A percentile compares a stretch with the other conserved stretches of the same genome.
phyloP scores from a whole-genome alignment of 2,113 vertebrate genomes.

The Mormoops blainvillei region DNA sequence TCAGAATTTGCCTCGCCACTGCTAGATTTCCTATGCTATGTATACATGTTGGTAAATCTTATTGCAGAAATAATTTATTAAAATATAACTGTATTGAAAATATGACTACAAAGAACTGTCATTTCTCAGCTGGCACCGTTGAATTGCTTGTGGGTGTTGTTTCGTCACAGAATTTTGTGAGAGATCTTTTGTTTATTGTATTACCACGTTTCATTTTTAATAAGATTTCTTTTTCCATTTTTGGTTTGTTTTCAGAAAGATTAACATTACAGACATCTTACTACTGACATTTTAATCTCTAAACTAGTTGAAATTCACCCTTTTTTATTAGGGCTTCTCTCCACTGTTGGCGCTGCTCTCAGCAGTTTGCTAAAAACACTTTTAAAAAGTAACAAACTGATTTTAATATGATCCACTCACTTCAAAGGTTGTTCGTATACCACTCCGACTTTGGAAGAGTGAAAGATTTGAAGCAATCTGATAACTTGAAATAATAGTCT shows the following conservation, averaged over 20 bases:
- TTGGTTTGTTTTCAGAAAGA: neutral
- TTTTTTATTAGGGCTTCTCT: neutral
- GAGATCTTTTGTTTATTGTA: neutral
- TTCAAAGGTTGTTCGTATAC: neutral
- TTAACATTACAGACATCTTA: neutral
- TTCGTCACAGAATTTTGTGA: neutral
- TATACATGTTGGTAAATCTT: neutral
- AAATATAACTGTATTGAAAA: neutral
- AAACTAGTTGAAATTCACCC: constrained; percentile 11
- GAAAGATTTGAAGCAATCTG: neutral
- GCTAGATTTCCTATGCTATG: neutral
- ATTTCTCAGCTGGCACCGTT: neutral
- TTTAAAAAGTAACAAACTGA: neutral
- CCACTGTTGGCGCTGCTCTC: neutral
- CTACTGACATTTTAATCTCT: neutral
- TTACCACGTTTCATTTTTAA: neutral
- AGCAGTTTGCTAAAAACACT: neutral
- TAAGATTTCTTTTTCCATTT: neutral
- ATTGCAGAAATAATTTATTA: constrained; percentile 10
- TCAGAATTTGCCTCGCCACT: constrained; percentile 7
- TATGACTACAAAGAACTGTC: neutral
- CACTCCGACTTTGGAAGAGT: neutral
- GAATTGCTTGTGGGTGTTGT: neutral
- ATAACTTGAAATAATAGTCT: neutral
- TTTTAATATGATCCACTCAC: constrained; percentile 18